A percentile compares a stretch with the other conserved stretches of the same genome.
These are phyloP conservation scores for Nematolebias whitei DNA, from an alignment of 2,113 vertebrate genomes.

Conservation along the genomic window DNA sequence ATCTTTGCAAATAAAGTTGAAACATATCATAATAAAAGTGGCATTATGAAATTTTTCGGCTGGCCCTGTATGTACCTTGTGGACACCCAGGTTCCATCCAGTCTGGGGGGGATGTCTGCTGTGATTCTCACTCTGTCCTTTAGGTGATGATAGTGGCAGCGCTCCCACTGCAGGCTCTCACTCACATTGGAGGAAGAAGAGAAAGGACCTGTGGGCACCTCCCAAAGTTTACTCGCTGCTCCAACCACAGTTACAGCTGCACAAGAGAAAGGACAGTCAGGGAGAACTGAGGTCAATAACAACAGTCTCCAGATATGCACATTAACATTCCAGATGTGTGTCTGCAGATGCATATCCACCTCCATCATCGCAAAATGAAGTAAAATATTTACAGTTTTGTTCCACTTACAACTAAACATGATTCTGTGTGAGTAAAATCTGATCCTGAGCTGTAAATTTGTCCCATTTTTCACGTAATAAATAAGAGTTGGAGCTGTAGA, in stretches of 20 bases:
- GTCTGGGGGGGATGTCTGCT: slow-evolving; percentile 78
- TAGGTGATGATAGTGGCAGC: slow-evolving; percentile 81
- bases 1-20: too few species aligned
- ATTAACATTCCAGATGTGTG: too few species aligned
- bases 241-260: slow-evolving; percentile 68
- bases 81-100: slow-evolving; percentile 89
- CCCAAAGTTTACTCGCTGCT: slow-evolving; percentile 74
- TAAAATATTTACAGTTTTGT: slow-evolving; percentile 36
- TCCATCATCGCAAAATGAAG: slow-evolving; percentile 23
- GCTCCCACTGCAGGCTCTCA: slow-evolving; percentile 75
- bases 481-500: slow-evolving; percentile 43
- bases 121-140: slow-evolving; percentile 78
- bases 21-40: neutral
- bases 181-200: slow-evolving; percentile 57
- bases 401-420: slow-evolving; percentile 33
- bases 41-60: neutral
- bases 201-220: slow-evolving; percentile 62
- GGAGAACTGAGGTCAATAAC: slow-evolving; percentile 15
- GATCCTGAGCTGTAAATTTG: slow-evolving; percentile 45
- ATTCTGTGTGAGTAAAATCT: slow-evolving; percentile 43
- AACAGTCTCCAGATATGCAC: slow-evolving; percentile 5
- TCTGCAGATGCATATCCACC: slow-evolving; percentile 11
- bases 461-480: slow-evolving; percentile 58
- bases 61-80: slow-evolving; percentile 77
- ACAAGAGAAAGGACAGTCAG: slow-evolving; percentile 21